Percentiles rank a stretch among this genome's conserved stretches.
Conservation (phyloP, 2,888 invertebrate species). For the Tineola bisselliella region DNA sequence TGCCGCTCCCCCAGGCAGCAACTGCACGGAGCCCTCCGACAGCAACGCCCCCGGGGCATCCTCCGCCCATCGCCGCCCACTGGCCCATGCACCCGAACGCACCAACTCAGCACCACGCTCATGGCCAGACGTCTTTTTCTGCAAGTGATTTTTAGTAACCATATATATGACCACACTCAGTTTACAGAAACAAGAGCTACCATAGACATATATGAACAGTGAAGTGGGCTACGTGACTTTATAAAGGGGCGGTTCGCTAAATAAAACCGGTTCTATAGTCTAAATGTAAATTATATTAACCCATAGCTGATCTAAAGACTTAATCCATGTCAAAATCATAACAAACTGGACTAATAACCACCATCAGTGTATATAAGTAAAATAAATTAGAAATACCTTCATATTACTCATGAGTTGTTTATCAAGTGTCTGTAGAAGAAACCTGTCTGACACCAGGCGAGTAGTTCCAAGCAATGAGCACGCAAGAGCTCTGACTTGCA, state of each 20-base stretch:
- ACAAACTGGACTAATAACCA: no score
- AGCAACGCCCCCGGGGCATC: constrained; percentile 91
- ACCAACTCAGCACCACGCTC: constrained; percentile 86
- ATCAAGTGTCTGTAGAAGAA: constrained; percentile 95
- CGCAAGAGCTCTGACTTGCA: constrained; percentile 83
- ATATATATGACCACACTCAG: no score
- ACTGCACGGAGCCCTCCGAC: constrained; percentile 74
- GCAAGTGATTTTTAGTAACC: constrained; percentile 11
- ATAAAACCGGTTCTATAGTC: no score
- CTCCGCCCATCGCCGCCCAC: constrained; percentile 71
- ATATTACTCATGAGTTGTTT: constrained; percentile 97
- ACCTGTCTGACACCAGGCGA: constrained; percentile 85
- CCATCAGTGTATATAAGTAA: no score
- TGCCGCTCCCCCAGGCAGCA: constrained; percentile 94
- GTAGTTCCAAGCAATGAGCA: constrained; percentile 88
- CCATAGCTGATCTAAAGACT: no score
- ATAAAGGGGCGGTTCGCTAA: no score
- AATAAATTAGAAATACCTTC: constrained; percentile 69
- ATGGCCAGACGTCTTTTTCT: constrained; percentile 85
- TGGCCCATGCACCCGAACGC: constrained; percentile 85
- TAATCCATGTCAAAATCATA: no score
- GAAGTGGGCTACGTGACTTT: no score
- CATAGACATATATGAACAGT: no score
- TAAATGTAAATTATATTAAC: no score
- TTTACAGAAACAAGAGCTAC: no score